Evolutionary conservation across 2,888 invertebrate genomes (phyloP), one percentile per base, ranked within the genome.

Genomic region (Petrolisthes manimaculis): DNA sequence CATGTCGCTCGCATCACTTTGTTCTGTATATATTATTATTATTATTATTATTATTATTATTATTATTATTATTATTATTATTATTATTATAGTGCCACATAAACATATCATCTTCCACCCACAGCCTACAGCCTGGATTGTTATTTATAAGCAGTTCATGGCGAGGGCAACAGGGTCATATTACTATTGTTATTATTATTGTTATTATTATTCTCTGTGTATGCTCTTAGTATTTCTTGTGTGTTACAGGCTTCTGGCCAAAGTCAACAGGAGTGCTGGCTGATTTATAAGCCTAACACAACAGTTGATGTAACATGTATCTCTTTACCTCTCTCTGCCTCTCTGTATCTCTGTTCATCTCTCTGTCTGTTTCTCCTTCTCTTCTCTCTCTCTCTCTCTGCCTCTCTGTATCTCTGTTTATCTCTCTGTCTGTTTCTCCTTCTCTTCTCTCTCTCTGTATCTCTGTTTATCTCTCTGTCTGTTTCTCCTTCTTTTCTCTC

Each of bases 121-220:
- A 84, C 89, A 86, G 85, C 85, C 89, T 86, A 51, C 83, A 24
- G 89, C 89, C 89, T 89, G 89, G 89, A 89, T 86, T 89, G 89
- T 55, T 61, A 51, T 78, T 74, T 85, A 1, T 54, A 85, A 71
- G 77, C 89, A 85, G 81, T 89, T 85, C 78, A 75, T 89, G 89
- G 89, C 89, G 82, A 86, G 89, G 88, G 89, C 89, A 85, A 37
- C 75, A 78, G 86, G 86, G 89, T 85, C 71, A 89, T 81, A 83
- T 86, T 78, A 8, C n/a, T 80, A 1, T 80, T 12, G 2, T 37
- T 53, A 9, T 79, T 18, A 51, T 37, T 54, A 14, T 18, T 54
- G 4, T 61, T 61, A 37, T 37, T 37, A 2, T 37, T 37, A 37
- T 37, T 55, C 74, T 84, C 21, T 74, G 69, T 80, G 61, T 78